Percentiles rank a stretch among this genome's conserved stretches.
These are phyloP conservation scores for Microctonus hyperodae DNA, from an alignment of 2,888 invertebrate species.

Conservation along the genomic window DNA sequence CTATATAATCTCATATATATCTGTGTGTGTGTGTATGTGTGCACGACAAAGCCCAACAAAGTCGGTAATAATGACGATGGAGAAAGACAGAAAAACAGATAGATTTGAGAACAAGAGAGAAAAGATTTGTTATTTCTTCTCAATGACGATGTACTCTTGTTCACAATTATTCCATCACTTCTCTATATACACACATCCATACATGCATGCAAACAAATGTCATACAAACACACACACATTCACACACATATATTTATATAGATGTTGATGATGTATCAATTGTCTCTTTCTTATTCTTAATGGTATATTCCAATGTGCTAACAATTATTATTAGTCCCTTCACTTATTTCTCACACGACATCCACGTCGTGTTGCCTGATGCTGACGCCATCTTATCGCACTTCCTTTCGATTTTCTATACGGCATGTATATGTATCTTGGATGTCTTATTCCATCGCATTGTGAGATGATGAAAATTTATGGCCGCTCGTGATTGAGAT, in stretches of 20 bases:
- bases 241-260: not conserved
- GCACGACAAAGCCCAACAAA: no score
- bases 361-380: constrained; percentile 47
- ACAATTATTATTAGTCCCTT: constrained; percentile 27
- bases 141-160: constrained; percentile 21
- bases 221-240: not conserved
- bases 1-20: not conserved
- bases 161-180: constrained; percentile 13
- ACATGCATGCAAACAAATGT: not conserved
- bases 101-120: not conserved
- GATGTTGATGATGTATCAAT: constrained; percentile 20
- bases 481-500: not conserved
- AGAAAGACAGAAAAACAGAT: not conserved
- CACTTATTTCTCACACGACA: constrained; percentile 31
- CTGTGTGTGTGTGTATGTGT: not conserved
- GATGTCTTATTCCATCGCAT: not conserved
- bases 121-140: constrained; percentile 1
- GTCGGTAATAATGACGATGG: not conserved
- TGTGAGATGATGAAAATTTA: not conserved
- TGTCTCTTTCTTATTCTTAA: constrained; percentile 8
- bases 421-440: constrained; percentile 9
- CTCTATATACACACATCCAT: not conserved
- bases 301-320: constrained; percentile 21
- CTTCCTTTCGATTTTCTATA: constrained; percentile 35
- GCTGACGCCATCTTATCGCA: constrained; percentile 53